Base-by-base conservation (phyloP, 2,113 vertebrate species). In the Penelope pileata region DNA sequence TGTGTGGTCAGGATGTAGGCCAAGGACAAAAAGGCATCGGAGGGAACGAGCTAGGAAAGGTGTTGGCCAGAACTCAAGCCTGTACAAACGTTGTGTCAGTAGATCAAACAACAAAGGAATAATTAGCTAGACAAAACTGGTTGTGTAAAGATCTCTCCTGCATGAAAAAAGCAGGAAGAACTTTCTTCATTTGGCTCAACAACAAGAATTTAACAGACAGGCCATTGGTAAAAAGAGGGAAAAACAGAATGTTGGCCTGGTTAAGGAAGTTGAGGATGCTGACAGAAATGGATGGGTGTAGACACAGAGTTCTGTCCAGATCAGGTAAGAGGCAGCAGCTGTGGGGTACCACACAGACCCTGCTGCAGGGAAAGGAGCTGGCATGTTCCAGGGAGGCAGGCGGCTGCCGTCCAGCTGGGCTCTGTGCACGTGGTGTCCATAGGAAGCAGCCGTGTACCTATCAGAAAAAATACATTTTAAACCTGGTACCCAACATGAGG, bases 401-500 rank as follows among this genome's bases (percentile, higher is more conserved):
- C 75, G 85, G 45, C 34, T 64, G 26, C 9, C 3, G 42, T 72
- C 60, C 51, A 42, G 4, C 9, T 48, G 12, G 26, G 22, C 16
- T 13, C 24, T n/a, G 6, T 27, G 47, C 32, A n/a, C n/a, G n/a
- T n/a, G n/a, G n/a, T 2, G 29, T 29, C 22, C 53, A 29, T 22
- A 63, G 18, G 2, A 76, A 75, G 21, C 8, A 38, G 27, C 12
- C 30, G 43, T 2, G 7, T 45, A 42, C 7, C 17, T 67, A 59
- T 38, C 0, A 4, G 42, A 91, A 86, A 7, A 70, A 43, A 78
- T 51, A 51, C 9, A 5, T 58, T 42, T 59, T 66, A 88, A 91
- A 56, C 22, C 42, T 0, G 0, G 29, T 32, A 56, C 9, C 10
- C 16, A 30, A 38, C 0, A 85, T 16, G 66, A 85, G 6, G 5